phyloP scores from a whole-genome alignment of 2,888 invertebrate genomes.

The Nebria salina region DNA sequence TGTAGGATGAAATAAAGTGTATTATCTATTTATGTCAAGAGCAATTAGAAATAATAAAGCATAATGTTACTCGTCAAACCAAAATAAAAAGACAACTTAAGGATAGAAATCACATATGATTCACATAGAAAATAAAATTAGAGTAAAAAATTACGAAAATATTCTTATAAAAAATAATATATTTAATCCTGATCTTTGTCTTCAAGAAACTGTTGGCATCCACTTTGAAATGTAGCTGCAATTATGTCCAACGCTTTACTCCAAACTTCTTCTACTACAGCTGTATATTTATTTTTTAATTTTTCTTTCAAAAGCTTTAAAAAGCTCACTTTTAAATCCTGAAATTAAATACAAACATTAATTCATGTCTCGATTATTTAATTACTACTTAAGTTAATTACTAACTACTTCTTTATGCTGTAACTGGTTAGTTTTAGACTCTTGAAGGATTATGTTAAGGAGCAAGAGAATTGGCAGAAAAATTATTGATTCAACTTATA shows the following conservation, averaged over 20 bases:
- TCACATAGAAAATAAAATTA: too few relatives aligned
- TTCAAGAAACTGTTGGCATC: slow-evolving; percentile 9
- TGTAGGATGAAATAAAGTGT: too few relatives aligned
- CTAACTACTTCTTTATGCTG: not conserved
- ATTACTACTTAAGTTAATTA: not conserved
- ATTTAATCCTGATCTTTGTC: not conserved
- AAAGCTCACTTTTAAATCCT: slow-evolving; percentile 62
- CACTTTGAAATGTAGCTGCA: slow-evolving; percentile 25
- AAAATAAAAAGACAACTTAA: too few relatives aligned
- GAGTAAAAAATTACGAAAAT: too few relatives aligned
- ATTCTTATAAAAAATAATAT: too few relatives aligned
- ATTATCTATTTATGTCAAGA: too few relatives aligned
- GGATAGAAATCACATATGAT: too few relatives aligned
- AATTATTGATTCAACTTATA: not conserved
- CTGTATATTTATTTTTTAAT: slow-evolving; percentile 61
- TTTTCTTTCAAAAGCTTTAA: slow-evolving; percentile 60
- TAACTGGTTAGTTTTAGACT: not conserved
- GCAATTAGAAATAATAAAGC: too few relatives aligned
- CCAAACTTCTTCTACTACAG: slow-evolving; percentile 62
- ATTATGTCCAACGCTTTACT: slow-evolving; percentile 59
- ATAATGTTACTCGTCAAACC: too few relatives aligned
- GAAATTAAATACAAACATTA: slow-evolving; percentile 49
- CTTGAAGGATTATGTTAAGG: not conserved
- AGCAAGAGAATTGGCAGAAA: not conserved
- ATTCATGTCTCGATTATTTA: too few relatives aligned